phyloP scores from a whole-genome alignment of 2,113 vertebrate genomes.

The Ophthalmolycus amberensis region DNA sequence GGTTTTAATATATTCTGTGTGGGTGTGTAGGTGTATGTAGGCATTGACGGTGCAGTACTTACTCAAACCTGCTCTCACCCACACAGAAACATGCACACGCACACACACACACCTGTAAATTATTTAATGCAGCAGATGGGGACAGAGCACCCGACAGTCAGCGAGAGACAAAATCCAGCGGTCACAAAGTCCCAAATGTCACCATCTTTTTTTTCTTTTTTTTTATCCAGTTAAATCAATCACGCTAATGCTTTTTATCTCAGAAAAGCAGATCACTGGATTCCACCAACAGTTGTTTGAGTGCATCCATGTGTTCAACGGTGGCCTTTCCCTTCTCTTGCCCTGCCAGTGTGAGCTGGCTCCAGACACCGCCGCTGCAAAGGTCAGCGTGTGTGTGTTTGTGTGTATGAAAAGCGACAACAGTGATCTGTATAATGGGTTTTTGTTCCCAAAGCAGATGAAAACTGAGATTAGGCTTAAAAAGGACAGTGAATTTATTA shows the following conservation, averaged over 20 bases:
- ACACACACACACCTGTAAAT: slow-evolving; percentile 72
- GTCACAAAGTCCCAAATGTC: slow-evolving; percentile 32
- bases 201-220: slow-evolving; percentile 9
- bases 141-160: slow-evolving; percentile 39
- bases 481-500: slow-evolving; percentile 70
- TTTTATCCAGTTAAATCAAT: slow-evolving; percentile 57
- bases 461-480: slow-evolving; percentile 76
- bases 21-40: slow-evolving; percentile 46
- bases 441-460: slow-evolving; percentile 77
- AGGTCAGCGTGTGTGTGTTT: slow-evolving; percentile 66
- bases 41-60: slow-evolving; percentile 27
- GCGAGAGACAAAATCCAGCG: slow-evolving; percentile 26
- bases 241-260: slow-evolving; percentile 69
- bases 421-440: slow-evolving; percentile 76
- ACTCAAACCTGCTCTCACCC: slow-evolving; percentile 18
- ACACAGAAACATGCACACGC: slow-evolving; percentile 2
- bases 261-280: slow-evolving; percentile 67
- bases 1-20: slow-evolving; percentile 12
- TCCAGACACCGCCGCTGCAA: slow-evolving; percentile 64
- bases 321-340: slow-evolving; percentile 63
- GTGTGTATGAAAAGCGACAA: slow-evolving; percentile 51
- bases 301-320: slow-evolving; percentile 63
- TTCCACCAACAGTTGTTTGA: slow-evolving; percentile 58
- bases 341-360: slow-evolving; percentile 65
- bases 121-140: slow-evolving; percentile 74